A percentile compares a stretch with the other conserved stretches of the same genome.
Evolutionary conservation across 2,888 invertebrate genomes (phyloP).

Genomic region (Beris chalybata): DNA sequence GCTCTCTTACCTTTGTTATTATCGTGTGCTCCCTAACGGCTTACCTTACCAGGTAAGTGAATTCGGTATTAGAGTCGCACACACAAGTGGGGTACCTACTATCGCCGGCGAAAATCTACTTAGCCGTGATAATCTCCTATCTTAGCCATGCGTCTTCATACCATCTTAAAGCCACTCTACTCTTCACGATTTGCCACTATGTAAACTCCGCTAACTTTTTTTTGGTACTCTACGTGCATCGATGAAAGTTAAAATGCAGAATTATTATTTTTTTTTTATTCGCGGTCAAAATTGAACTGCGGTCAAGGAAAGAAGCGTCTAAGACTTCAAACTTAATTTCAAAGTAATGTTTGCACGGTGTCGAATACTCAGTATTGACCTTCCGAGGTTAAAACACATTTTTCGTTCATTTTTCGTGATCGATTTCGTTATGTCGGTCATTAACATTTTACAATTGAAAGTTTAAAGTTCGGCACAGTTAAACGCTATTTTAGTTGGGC

Average conservation of each 20-base stretch:
- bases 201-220: too few relatives aligned
- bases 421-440: slow-evolving; percentile 27
- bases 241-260: slow-evolving; percentile 24
- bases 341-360: background rate
- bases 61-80: too few relatives aligned
- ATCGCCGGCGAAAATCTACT: too few relatives aligned
- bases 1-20: too few relatives aligned
- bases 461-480: slow-evolving; percentile 10
- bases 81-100: too few relatives aligned
- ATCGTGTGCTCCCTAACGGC: too few relatives aligned
- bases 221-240: background rate
- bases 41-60: too few relatives aligned
- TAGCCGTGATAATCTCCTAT: too few relatives aligned
- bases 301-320: slow-evolving; percentile 23
- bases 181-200: too few relatives aligned
- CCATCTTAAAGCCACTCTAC: too few relatives aligned
- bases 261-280: slow-evolving; percentile 5
- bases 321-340: background rate
- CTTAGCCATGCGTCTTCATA: too few relatives aligned
- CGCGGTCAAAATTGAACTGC: slow-evolving; percentile 17
- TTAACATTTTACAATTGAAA: slow-evolving; percentile 31
- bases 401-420: slow-evolving; percentile 6
- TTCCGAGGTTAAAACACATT: slow-evolving; percentile 19
- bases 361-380: slow-evolving; percentile 14
- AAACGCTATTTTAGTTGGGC: background rate